A percentile compares a stretch with the other conserved stretches of the same genome.
Evolutionary conservation across 2,113 vertebrate species (phyloP).

Genomic region (Gallinago media): DNA sequence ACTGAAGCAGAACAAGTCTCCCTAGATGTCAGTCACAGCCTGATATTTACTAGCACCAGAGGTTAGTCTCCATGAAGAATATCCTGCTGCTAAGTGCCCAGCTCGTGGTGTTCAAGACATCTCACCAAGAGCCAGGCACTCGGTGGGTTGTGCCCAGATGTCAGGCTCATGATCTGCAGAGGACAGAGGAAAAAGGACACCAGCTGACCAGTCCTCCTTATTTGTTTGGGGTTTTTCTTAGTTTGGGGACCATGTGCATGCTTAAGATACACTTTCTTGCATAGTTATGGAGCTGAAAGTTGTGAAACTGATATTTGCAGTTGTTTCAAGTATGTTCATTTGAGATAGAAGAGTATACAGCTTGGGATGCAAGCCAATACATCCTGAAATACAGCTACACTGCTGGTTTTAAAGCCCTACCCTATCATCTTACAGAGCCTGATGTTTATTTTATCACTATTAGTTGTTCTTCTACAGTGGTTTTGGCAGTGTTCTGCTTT

Average conservation of each 20-base stretch:
- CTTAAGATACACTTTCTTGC: background rate
- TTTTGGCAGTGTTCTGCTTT: too few relatives aligned
- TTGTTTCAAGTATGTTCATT: background rate
- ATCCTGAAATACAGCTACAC: background rate
- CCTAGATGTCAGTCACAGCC: background rate
- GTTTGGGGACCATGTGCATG: background rate
- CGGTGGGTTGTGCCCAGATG: background rate
- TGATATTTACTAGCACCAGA: background rate
- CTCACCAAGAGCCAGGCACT: background rate
- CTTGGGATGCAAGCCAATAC: background rate
- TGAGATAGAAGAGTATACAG: background rate
- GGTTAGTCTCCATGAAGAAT: rapidly evolving
- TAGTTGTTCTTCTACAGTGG: background rate
- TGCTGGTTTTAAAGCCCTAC: background rate
- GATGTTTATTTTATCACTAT: background rate
- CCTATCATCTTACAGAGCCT: background rate
- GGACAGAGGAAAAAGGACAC: background rate
- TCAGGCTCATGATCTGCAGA: background rate
- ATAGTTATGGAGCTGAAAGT: background rate
- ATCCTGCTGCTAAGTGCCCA: background rate
- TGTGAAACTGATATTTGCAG: background rate
- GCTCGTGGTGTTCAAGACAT: background rate
- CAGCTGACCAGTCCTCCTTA: background rate
- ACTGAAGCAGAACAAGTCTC: background rate
- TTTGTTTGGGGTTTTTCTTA: rapidly evolving